phyloP scores from a whole-genome alignment of 2,113 vertebrate species.

The Chlamydotis undulata region DNA sequence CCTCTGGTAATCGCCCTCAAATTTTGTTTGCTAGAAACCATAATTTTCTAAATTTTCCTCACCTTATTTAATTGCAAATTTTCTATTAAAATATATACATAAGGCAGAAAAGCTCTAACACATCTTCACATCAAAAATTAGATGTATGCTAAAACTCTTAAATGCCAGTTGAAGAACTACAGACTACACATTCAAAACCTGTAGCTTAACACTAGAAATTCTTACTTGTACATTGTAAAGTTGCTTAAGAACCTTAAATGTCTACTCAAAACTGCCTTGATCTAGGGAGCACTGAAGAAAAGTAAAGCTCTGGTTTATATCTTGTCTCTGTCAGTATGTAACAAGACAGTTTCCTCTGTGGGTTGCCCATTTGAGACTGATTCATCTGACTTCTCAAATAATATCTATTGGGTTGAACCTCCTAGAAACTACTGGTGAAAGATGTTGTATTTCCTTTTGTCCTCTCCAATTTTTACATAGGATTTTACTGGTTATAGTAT shows the following conservation, averaged over 20 bases:
- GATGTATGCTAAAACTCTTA: neutral
- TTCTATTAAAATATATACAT: neutral
- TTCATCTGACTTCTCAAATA: neutral
- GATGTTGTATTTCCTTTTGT: neutral
- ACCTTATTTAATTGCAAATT: neutral
- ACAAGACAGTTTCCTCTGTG: neutral
- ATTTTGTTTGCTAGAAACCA: neutral
- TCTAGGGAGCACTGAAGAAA: neutral
- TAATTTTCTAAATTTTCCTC: neutral
- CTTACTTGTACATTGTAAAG: neutral
- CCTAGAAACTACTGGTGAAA: neutral
- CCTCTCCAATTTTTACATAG: neutral
- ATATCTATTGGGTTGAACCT: rapidly evolving
- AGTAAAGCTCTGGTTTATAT: neutral
- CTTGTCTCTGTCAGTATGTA: neutral
- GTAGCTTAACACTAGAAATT: neutral
- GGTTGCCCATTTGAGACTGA: neutral
- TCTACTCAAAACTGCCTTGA: neutral
- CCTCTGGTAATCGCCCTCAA: neutral
- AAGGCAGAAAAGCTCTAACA: neutral
- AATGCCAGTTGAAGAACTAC: neutral
- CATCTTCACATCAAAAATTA: neutral
- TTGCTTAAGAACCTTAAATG: neutral
- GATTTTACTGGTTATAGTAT: neutral
- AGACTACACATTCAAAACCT: neutral